Evolutionary conservation across 2,113 vertebrate genomes (phyloP).

Genomic region (Rhinolophus sinicus): DNA sequence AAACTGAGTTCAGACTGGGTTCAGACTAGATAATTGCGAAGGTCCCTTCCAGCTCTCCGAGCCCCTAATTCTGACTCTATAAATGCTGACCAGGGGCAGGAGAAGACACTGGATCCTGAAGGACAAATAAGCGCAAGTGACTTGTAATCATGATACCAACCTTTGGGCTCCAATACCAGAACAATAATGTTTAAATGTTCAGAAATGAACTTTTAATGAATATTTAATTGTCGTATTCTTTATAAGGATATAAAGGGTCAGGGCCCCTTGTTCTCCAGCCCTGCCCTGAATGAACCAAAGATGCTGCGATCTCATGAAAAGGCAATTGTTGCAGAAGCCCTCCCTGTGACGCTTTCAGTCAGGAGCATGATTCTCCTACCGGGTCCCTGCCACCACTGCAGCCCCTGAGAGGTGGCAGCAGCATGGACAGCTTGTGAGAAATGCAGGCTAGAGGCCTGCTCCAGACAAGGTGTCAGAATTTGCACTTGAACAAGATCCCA

Average conservation of each 20-base stretch:
- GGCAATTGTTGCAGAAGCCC: not conserved
- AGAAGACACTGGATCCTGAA: not conserved
- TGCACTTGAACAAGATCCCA: not conserved
- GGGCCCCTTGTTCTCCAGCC: not conserved
- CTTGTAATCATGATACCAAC: constrained; percentile 26
- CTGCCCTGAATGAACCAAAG: not conserved
- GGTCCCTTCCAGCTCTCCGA: not conserved
- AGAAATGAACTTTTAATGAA: constrained; percentile 59
- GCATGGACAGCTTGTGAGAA: not conserved
- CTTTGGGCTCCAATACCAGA: not conserved
- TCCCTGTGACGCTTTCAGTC: not conserved
- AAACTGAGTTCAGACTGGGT: not conserved
- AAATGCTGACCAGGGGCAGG: not conserved
- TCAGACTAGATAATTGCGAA: not conserved
- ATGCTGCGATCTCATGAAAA: not conserved
- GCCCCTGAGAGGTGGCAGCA: not conserved
- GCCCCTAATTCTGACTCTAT: not conserved
- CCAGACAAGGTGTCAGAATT: not conserved
- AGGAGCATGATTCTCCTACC: not conserved
- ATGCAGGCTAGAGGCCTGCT: not conserved
- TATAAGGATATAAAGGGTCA: not conserved
- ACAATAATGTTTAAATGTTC: constrained; percentile 21
- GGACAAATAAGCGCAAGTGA: not conserved
- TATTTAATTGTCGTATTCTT: constrained; percentile 65
- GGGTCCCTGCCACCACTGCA: not conserved